These are phyloP conservation scores for Tauraco hartlaubi DNA, from an alignment of 2,797 vertebrate genomes.

Conservation along the genomic window DNA sequence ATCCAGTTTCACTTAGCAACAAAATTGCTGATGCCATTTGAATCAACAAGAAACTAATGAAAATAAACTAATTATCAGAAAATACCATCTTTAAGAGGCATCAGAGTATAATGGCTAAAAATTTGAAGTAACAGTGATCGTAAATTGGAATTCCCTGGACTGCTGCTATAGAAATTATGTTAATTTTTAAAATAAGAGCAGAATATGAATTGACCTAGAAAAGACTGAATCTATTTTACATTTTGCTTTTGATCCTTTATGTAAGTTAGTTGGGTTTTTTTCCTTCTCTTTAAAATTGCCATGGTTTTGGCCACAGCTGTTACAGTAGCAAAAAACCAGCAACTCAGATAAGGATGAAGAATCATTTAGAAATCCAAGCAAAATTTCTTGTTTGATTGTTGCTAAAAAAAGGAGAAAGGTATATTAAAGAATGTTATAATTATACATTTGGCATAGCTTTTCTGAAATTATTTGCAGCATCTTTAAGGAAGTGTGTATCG, in stretches of 20 bases:
- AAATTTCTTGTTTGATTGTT: neutral
- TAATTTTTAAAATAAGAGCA: neutral
- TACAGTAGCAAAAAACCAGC: neutral
- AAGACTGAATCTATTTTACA: neutral
- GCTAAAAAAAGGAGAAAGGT: neutral
- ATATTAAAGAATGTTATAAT: neutral
- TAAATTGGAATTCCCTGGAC: neutral
- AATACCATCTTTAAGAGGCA: neutral
- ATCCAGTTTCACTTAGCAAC: neutral
- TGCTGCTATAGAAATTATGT: slow-evolving; percentile 5
- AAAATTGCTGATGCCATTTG: neutral
- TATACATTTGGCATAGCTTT: neutral
- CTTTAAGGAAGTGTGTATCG: neutral
- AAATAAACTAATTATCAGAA: neutral
- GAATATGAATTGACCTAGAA: slow-evolving; percentile 33
- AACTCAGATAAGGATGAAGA: neutral
- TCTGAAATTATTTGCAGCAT: neutral
- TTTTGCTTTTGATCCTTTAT: slow-evolving; percentile 26
- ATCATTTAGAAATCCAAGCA: neutral
- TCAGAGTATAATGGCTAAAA: neutral
- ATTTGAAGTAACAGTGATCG: neutral
- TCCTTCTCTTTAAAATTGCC: neutral
- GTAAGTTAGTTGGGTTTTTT: rapidly evolving
- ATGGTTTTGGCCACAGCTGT: neutral
- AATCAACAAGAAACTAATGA: neutral